These are phyloP conservation scores for Saccostrea echinata DNA, from an alignment of 1,140 invertebrate genomes.

Conservation along the genomic window DNA sequence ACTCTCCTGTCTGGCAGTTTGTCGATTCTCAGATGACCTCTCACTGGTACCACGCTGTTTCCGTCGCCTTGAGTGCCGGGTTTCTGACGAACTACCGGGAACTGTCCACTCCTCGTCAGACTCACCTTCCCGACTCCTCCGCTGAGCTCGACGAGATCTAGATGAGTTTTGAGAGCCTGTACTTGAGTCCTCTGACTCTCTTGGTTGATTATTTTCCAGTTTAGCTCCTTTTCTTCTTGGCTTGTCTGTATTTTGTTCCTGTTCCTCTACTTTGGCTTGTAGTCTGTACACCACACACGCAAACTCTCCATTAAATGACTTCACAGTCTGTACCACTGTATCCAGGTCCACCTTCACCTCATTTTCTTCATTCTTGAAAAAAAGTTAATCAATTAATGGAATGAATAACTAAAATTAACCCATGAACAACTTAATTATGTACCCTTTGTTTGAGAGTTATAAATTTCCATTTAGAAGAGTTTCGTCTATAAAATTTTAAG, in stretches of 20 bases:
- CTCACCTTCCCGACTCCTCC: background rate
- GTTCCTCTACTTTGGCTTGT: conserved; percentile 9
- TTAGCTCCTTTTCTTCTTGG: background rate
- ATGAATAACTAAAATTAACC: too few species aligned
- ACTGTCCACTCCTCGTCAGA: background rate
- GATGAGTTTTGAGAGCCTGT: background rate
- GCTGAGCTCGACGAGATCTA: background rate
- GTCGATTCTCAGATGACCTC: background rate
- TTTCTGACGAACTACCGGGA: background rate
- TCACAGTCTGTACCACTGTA: conserved; percentile 49
- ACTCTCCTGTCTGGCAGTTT: background rate
- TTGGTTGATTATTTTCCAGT: background rate
- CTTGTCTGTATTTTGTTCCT: background rate
- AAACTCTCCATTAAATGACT: conserved; percentile 29
- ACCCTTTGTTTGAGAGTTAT: too few species aligned
- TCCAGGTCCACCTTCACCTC: conserved; percentile 46
- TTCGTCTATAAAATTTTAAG: background rate
- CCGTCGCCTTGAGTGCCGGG: background rate
- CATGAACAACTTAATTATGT: too few species aligned
- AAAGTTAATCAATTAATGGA: background rate
- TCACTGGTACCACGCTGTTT: background rate
- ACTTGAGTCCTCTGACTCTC: background rate
- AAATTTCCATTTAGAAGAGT: too few species aligned
- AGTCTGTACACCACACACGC: conserved; percentile 45
- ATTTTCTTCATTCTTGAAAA: conserved; percentile 52